These are phyloP conservation scores for Thripadectes ignobilis DNA, from an alignment of 2,797 vertebrate species.

Conservation along the genomic window DNA sequence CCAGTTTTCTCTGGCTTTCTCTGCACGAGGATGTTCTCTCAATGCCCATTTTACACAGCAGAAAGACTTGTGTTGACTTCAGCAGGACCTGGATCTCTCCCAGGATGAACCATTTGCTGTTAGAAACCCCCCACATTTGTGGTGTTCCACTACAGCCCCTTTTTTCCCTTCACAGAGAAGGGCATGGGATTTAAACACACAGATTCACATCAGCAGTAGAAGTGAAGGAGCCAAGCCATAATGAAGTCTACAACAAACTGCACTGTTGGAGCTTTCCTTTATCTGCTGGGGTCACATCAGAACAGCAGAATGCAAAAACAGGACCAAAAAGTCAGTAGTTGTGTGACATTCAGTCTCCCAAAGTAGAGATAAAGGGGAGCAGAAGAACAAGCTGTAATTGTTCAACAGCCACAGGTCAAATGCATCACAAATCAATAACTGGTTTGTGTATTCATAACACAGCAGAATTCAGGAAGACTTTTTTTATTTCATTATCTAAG, in stretches of 20 bases:
- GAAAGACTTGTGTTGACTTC: neutral
- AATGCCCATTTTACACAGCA: neutral
- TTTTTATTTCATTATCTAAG: neutral
- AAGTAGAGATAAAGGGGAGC: conserved; percentile 45
- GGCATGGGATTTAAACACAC: neutral
- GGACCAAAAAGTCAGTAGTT: neutral
- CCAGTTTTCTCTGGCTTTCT: neutral
- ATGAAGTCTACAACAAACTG: neutral
- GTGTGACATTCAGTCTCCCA: neutral
- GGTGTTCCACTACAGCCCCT: neutral
- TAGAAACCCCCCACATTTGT: accelerated
- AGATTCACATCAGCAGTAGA: neutral
- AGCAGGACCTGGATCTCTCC: neutral
- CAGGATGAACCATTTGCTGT: neutral
- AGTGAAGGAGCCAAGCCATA: neutral
- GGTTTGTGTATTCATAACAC: conserved; percentile 59
- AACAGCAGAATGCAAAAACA: neutral
- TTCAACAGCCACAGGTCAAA: neutral
- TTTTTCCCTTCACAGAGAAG: neutral
- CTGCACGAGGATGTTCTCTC: neutral
- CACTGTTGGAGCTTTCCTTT: neutral
- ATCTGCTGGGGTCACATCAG: neutral
- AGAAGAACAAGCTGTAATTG: conserved; percentile 58
- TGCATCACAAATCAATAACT: conserved; percentile 51
- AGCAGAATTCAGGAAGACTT: neutral